Base-by-base conservation (phyloP, 2,888 invertebrate genomes). In the Cryptus armator region DNA sequence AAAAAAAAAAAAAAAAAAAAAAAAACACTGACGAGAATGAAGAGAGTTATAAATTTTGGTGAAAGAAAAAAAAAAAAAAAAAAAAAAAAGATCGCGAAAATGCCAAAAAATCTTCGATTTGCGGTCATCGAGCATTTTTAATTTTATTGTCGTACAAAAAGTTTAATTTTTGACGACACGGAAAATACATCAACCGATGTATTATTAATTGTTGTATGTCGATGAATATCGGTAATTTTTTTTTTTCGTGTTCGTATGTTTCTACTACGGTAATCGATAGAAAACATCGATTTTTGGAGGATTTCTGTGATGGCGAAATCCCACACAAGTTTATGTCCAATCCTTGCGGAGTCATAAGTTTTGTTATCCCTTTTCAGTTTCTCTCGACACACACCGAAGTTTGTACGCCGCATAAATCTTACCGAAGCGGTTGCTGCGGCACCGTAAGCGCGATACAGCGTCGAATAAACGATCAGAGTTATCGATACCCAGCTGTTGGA, bases 401-500 rank as follows among this genome's bases (percentile, higher is more conserved):
- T 48, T 12, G 48, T 48, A n/a, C 48, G 48, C 3, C 3, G 14
- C 59, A 32, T 32, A 62, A 62, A 62, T 62, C 32, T 62, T 32
- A 32, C 59, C 29, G 59, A 32, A 62, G 14, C 37, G 14, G 59
- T 62, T 29, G 29, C 32, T 14, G 59, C 32, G 37, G 32, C 59
- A 62, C 24, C 32, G 9, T 62, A 24, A 24, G 7, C 32, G 59
- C 32, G 59, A 24, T 32, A 62, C 5, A 6, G 5, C 6, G n/a
- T 3, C 29, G 59, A n/a, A 7, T 24, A 59, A 29, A 32, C 24
- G 44, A 44, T 72, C 14, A 44, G 14, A 56, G 24, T 72, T 9
- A 72, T 44, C 43, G 59, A 62, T 29, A n/a, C 59, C 37, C 32
- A 72, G 59, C 59, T 72, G 44, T 14, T 72, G 72, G 29, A 72